Evolutionary conservation across 2,797 vertebrate genomes (phyloP).

Genomic region (Harpagifer antarcticus): DNA sequence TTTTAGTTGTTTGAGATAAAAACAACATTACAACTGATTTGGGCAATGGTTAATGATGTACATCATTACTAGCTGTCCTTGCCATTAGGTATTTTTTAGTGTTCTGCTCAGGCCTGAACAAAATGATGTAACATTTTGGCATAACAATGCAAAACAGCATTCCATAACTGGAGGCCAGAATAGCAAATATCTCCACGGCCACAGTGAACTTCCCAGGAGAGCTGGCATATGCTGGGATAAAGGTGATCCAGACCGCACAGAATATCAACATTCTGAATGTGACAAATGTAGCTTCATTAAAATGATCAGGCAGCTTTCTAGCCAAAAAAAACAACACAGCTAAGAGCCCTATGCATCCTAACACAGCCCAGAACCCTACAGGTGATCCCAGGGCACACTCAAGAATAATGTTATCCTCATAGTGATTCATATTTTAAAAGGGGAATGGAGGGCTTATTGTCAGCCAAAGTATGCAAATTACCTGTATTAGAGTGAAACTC

Average conservation of each 20-base stretch:
- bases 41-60: conserved; percentile 19
- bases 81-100: conserved; percentile 80
- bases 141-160: conserved; percentile 78
- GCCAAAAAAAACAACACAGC: conserved; percentile 78
- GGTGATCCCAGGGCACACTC: conserved; percentile 76
- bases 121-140: conserved; percentile 82
- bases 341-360: conserved; percentile 81
- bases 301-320: conserved; percentile 81
- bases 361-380: conserved; percentile 77
- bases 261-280: conserved; percentile 86
- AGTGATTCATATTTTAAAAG: conserved; percentile 64
- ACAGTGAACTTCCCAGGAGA: conserved; percentile 83
- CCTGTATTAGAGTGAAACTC: conserved; percentile 75
- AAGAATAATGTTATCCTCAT: conserved; percentile 78
- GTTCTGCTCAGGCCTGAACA: conserved; percentile 78
- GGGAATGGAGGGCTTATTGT: conserved; percentile 78
- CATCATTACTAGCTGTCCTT: conserved; percentile 55
- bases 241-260: conserved; percentile 83
- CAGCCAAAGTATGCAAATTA: conserved; percentile 81
- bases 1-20: not conserved
- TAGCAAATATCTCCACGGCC: conserved; percentile 85
- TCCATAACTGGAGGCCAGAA: conserved; percentile 80
- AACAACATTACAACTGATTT: not conserved
- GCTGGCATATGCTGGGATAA: conserved; percentile 83
- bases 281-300: conserved; percentile 83